Conservation (phyloP, 2,888 invertebrate genomes). For the Hipparchia semele region DNA sequence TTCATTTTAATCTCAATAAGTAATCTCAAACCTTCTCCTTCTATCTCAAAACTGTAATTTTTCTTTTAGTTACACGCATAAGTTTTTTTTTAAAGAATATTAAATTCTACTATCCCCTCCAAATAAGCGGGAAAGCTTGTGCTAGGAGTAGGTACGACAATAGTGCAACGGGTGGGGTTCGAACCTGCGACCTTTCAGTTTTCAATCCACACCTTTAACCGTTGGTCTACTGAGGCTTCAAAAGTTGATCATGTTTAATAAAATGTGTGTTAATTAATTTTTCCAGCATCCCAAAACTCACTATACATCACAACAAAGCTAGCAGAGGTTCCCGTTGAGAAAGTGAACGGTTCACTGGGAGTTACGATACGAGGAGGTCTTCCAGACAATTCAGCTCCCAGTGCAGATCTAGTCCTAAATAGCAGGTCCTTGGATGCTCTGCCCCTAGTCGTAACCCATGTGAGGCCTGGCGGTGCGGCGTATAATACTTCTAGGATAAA, state of each 20-base stretch:
- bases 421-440: constrained; percentile 82
- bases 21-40: not conserved
- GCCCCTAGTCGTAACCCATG: constrained; percentile 94
- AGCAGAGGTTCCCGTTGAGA: constrained; percentile 91
- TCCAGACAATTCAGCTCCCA: constrained; percentile 78
- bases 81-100: too few species aligned
- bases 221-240: too few species aligned
- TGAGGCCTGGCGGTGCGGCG: constrained; percentile 94
- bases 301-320: constrained; percentile 89
- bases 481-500: constrained; percentile 95
- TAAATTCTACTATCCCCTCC: too few species aligned
- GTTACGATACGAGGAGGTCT: constrained; percentile 93
- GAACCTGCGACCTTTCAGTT: too few species aligned
- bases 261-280: constrained; percentile 30
- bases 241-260: not conserved
- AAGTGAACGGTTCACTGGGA: constrained; percentile 93
- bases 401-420: constrained; percentile 85
- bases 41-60: too few species aligned
- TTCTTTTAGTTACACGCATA: too few species aligned
- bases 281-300: constrained; percentile 86
- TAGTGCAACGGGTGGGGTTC: too few species aligned
- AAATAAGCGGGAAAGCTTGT: too few species aligned
- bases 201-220: too few species aligned
- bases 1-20: too few species aligned
- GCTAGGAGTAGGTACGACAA: too few species aligned